Evolutionary conservation across 1,140 invertebrate genomes (phyloP), one percentile per base, ranked within the genome.

Genomic region (Hyles vespertilio): DNA sequence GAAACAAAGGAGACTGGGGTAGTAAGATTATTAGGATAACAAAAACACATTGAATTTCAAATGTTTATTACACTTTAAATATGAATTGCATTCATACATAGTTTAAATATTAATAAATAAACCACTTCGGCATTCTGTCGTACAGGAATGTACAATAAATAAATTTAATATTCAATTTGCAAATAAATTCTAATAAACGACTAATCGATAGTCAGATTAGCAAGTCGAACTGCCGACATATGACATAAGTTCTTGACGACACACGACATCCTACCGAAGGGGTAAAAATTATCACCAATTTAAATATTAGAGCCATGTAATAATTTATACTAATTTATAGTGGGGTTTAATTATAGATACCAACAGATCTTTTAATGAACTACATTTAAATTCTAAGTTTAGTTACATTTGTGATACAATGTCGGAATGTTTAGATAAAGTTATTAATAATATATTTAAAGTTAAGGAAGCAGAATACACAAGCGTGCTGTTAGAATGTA

Each of bases 61-160:
- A 74, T 76, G 62, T 82, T 86, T 86, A 85, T 84, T 85, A 44
- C 67, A 33, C 7, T 11, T 53, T n/a, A 10, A 79, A 84, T 85
- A 85, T 86, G 83, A 86, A 86, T 87, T 87, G 73, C 81, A 87
- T 87, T 87, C 84, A 87, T 84, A 81, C 53, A 67, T 65, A 65
- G 22, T 43, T 49, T 59, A 59, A 52, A 55, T 55, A 33, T 22
- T 44, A 40, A 11, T 48, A 48, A 3, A 53, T 10, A 53, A 22
- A 12, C 51, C 36, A 53, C 36, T 51, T 32, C 32, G 11, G 22
- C 33, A 34, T 51, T 51, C 22, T 22, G 22, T 22, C 22, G 22
- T 22, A 22, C 22, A 22, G 22, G 22, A 22, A 22, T 22, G 22
- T 22, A 22, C 22, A 22, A 22, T 22, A 22, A 22, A 22, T 22